Evolutionary conservation across 2,888 invertebrate species (phyloP).

Genomic region (Heliconius ismenius): DNA sequence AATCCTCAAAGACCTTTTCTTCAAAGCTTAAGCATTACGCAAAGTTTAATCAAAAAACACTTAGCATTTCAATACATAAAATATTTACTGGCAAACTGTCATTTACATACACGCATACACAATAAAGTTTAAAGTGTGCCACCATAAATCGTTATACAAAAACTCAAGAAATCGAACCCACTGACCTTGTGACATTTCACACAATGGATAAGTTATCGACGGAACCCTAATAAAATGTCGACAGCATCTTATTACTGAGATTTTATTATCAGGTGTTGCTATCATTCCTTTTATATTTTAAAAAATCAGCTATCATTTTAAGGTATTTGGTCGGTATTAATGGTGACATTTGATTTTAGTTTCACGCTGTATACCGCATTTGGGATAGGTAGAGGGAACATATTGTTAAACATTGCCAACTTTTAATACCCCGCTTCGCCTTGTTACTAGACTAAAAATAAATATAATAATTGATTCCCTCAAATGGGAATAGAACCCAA

Average conservation of each 20-base stretch:
- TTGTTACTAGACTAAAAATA: too few species aligned
- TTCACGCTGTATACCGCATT: too few species aligned
- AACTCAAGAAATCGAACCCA: not conserved
- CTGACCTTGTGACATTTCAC: constrained; percentile 18
- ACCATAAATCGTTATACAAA: constrained; percentile 13
- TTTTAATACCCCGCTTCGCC: too few species aligned
- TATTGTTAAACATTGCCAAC: too few species aligned
- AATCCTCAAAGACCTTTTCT: not conserved
- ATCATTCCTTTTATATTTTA: not conserved
- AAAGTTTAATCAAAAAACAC: constrained; percentile 10
- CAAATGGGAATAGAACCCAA: not conserved
- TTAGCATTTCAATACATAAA: constrained; percentile 7
- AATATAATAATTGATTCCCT: not conserved
- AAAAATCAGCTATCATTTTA: not conserved
- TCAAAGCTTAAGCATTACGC: not conserved
- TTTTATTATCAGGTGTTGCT: not conserved
- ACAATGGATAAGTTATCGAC: constrained; percentile 3
- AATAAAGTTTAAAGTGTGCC: constrained; percentile 10
- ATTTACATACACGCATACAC: constrained; percentile 12
- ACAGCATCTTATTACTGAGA: not conserved
- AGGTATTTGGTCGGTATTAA: not conserved
- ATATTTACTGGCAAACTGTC: not conserved
- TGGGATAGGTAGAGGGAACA: too few species aligned
- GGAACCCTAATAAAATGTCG: constrained; percentile 15
- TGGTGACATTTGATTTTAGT: too few species aligned